These are phyloP conservation scores for Brachystomella parvula DNA, from an alignment of 1,140 invertebrate genomes.

Conservation along the genomic window DNA sequence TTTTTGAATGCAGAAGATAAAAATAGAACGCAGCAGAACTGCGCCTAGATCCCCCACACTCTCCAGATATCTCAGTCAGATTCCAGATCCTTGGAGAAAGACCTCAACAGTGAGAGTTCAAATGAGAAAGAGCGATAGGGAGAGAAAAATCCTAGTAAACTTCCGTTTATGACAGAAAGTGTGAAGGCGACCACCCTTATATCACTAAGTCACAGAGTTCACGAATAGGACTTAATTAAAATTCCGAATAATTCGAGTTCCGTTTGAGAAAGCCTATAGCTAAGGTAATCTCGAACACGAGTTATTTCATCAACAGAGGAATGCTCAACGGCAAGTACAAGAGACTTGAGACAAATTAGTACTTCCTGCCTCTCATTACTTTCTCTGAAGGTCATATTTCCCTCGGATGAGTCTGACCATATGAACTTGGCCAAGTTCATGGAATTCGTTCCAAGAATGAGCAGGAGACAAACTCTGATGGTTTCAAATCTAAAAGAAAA, in stretches of 20 bases:
- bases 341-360: slow-evolving; percentile 23
- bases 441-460: slow-evolving; percentile 26
- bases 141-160: too few relatives aligned
- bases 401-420: slow-evolving; percentile 15
- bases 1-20: too few relatives aligned
- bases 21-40: too few relatives aligned
- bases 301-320: slow-evolving; percentile 26
- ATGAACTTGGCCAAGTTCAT: slow-evolving; percentile 27
- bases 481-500: slow-evolving; percentile 28
- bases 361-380: slow-evolving; percentile 16
- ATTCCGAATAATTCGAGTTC: slow-evolving; percentile 24
- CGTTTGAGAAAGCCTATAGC: slow-evolving; percentile 16
- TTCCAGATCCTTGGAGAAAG: too few relatives aligned
- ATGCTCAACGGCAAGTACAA: slow-evolving; percentile 31
- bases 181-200: too few relatives aligned
- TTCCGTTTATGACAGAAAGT: too few relatives aligned
- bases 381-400: not conserved
- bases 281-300: slow-evolving; percentile 15
- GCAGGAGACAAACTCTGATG: slow-evolving; percentile 27
- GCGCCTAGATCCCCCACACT: too few relatives aligned
- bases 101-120: too few relatives aligned
- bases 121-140: too few relatives aligned
- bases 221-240: slow-evolving; percentile 14
- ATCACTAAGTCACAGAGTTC: too few relatives aligned
- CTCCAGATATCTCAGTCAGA: too few relatives aligned